Evolutionary conservation across 2,888 invertebrate genomes (phyloP), one percentile per base, ranked within the genome.

Genomic region (Hydraecia micacea): DNA sequence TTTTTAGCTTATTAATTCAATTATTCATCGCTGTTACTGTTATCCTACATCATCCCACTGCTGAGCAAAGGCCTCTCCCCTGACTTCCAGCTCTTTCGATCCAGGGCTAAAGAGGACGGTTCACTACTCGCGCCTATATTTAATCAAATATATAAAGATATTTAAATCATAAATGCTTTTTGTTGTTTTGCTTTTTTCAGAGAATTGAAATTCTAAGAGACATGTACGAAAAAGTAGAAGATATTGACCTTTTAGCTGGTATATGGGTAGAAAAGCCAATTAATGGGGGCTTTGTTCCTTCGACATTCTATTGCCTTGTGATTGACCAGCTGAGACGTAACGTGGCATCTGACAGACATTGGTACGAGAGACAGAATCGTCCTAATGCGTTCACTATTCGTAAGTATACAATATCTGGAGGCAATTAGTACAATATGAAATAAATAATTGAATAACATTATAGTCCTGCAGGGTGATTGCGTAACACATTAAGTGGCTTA

Each of bases 241-340:
- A 99, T 93, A 98, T 99, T 65, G 99, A 99, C 95, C 97, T 99
- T 32, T 98, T 98, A 97, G 98, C 98, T 63, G 99, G 98, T 42
- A 98, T 98, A 60, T 98, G 99, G 82, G 98, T 98, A 0, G 99
- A 99, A 92, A 97, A 97, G 79, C 98, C 98, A 0, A 96, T 98
- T 69, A 97, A 98, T 8, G 98, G 98, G 52, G 98, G 98, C 65
- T 98, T 98, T 97, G 97, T 98, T 58, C 99, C 99, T n/a, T 98
- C 98, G 0, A 98, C 99, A 7, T 98, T 99, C 92, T 98, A 98
- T 82, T 99, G 99, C 90, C 97, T 99, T 79, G 98, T 99, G 85
- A 98, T 98, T 13, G 98, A 98, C n/a, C 99, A 99, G 94, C 98
- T 99, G 94, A 97, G 98, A 87, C 98, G 98, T 88, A 97, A 98